phyloP scores from a whole-genome alignment of 2,888 invertebrate species.

The Thereva nobilitata region DNA sequence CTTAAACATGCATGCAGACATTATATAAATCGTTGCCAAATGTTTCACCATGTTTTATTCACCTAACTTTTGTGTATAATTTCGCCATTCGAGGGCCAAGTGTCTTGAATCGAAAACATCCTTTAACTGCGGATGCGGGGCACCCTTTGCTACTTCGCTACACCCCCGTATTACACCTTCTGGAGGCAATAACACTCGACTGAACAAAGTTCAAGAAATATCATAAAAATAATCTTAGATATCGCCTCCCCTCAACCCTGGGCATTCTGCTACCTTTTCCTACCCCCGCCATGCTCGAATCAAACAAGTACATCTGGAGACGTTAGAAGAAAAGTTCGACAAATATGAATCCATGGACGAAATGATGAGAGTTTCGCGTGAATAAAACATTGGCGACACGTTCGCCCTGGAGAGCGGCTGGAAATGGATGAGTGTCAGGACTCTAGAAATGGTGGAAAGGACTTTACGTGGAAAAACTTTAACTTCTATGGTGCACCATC shows the following conservation, averaged over 20 bases:
- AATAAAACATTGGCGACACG: constrained; percentile 41
- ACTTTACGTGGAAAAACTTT: constrained; percentile 33
- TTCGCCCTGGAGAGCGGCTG: constrained; percentile 15
- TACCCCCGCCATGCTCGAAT: background rate
- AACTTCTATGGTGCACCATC: constrained; percentile 32
- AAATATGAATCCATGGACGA: constrained; percentile 35
- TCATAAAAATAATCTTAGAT: constrained; percentile 38
- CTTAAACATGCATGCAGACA: constrained; percentile 55
- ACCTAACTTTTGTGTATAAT: constrained; percentile 42
- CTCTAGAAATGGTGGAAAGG: background rate
- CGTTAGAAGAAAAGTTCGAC: constrained; percentile 32
- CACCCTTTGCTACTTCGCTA: background rate
- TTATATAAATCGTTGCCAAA: constrained; percentile 59
- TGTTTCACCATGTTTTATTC: constrained; percentile 49
- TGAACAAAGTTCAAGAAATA: constrained; percentile 39
- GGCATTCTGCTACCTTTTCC: background rate
- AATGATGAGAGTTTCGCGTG: constrained; percentile 39
- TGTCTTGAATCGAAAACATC: background rate
- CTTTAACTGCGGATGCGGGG: background rate
- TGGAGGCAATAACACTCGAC: constrained; percentile 26
- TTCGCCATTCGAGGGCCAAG: constrained; percentile 36
- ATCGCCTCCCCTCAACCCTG: background rate
- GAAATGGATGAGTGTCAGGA: background rate
- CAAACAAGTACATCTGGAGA: constrained; percentile 17
- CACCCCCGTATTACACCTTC: constrained; percentile 12